A percentile compares a stretch with the other conserved stretches of the same genome.
Conservation (phyloP, 2,888 invertebrate species). For the Drosophila testacea region DNA sequence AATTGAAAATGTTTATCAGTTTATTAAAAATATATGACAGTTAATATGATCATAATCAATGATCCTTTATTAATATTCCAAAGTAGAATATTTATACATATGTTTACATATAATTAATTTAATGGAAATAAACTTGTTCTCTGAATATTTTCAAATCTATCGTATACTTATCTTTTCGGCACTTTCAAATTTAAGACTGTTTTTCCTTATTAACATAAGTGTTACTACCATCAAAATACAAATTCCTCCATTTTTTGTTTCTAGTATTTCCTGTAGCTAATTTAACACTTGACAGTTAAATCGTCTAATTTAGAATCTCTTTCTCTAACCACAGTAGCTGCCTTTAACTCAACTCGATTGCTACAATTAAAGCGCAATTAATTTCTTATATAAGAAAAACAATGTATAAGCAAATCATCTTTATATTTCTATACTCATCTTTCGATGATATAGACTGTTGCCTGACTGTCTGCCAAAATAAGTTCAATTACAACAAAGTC, state of each 20-base stretch:
- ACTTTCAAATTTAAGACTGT: too few species aligned
- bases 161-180: too few species aligned
- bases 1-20: too few species aligned
- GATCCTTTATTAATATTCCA: too few species aligned
- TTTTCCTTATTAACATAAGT: background rate
- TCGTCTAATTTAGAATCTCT: background rate
- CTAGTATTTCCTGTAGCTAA: background rate
- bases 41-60: too few species aligned
- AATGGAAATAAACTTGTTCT: background rate
- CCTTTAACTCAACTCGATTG: background rate
- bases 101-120: background rate
- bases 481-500: conserved; percentile 55
- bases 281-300: background rate
- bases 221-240: background rate
- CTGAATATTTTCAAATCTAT: too few species aligned
- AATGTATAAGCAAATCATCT: conserved; percentile 51
- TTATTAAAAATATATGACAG: too few species aligned
- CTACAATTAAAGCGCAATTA: conserved; percentile 33
- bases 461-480: conserved; percentile 54
- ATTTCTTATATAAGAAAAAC: conserved; percentile 40
- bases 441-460: conserved; percentile 30
- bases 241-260: too few species aligned
- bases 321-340: conserved; percentile 30
- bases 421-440: conserved; percentile 11
- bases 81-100: background rate